These are phyloP conservation scores for Octodon degus DNA, from an alignment of 2,113 vertebrate genomes.

Conservation along the genomic window DNA sequence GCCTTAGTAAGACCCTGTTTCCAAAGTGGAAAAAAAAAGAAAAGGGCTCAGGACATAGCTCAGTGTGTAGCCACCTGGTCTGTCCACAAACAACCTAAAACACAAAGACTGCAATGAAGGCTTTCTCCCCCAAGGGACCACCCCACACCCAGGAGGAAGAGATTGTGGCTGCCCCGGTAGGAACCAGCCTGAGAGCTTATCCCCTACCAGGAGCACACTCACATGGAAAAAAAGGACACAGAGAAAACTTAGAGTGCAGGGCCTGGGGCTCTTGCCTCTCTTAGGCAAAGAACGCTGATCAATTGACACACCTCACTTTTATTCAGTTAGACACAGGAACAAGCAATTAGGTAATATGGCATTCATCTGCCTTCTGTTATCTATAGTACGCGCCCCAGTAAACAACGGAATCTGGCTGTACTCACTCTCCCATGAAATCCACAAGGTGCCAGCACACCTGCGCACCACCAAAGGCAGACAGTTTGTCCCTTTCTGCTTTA, in stretches of 20 bases:
- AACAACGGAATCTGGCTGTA: not conserved
- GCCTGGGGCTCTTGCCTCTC: not conserved
- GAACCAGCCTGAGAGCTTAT: not conserved
- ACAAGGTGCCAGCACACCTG: not conserved
- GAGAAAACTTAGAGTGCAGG: not conserved
- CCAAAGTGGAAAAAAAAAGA: not conserved
- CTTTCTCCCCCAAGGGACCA: not conserved
- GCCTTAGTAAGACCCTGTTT: not conserved
- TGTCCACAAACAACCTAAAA: not conserved
- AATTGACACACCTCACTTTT: not conserved
- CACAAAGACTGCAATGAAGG: not conserved
- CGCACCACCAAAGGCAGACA: not conserved
- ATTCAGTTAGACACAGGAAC: not conserved
- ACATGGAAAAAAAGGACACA: not conserved
- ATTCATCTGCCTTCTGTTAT: not conserved
- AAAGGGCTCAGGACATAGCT: not conserved
- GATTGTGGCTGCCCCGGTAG: not conserved
- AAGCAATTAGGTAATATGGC: not conserved
- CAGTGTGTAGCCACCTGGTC: not conserved
- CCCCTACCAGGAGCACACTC: not conserved
- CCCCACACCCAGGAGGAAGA: not conserved
- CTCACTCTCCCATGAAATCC: not conserved
- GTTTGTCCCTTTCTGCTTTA: not conserved
- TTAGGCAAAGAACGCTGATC: not conserved
- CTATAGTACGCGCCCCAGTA: not conserved